Conservation (phyloP, 2,113 vertebrate species). For the Ameiurus melas region DNA sequence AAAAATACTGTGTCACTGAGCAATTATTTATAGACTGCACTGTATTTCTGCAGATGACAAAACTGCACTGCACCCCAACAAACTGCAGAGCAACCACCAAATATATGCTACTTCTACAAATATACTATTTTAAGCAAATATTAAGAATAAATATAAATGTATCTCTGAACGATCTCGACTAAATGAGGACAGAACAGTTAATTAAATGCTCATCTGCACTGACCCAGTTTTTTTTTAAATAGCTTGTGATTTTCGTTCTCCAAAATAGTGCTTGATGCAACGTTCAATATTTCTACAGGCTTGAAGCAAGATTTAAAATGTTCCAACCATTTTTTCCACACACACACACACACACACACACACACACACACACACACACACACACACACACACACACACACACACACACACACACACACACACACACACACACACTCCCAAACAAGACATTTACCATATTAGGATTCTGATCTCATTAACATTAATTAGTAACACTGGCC, state of each 20-base stretch:
- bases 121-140: background rate
- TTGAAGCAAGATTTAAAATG: background rate
- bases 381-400: background rate
- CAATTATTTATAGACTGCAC: background rate
- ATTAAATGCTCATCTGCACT: conserved; percentile 27
- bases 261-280: conserved; percentile 13
- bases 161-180: conserved; percentile 18
- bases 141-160: background rate
- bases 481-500: conserved; percentile 17
- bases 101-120: background rate
- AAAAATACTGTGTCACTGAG: background rate
- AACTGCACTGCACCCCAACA: background rate
- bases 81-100: background rate
- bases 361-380: background rate
- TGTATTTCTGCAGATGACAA: background rate
- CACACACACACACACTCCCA: background rate
- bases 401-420: no score
- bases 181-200: conserved; percentile 24
- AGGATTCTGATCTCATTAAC: conserved; percentile 31
- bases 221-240: background rate
- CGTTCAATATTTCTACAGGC: conserved; percentile 20
- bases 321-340: background rate
- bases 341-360: background rate
- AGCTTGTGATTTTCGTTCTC: conserved; percentile 6
- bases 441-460: conserved; percentile 30